Evolutionary conservation across 2,797 vertebrate genomes (phyloP), one percentile per base, ranked within the genome.

Genomic region (Echiichthys vipera): DNA sequence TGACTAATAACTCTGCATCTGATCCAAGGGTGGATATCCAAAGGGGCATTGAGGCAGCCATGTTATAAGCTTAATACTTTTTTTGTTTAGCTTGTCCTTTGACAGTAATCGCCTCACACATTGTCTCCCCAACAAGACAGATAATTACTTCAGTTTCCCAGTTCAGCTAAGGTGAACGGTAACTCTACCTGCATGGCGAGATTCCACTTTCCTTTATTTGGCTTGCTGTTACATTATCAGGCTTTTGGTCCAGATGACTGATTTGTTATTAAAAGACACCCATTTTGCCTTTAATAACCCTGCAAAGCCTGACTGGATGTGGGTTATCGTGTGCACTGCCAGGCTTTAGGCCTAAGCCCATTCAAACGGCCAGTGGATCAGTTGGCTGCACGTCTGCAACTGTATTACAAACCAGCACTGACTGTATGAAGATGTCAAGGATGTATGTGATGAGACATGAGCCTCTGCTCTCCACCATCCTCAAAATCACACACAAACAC

Each of bases 1-100:
- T 91, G 87, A 91, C 84, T 86, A 91, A 90, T 85, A 89, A 80
- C 74, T 79, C 58, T 73, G 77, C 73, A 80, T 84, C 75, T 83
- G 82, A 88, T 89, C 84, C 82, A 84, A 81, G 65, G 63, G 47
- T 83, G 68, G 80, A 80, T 85, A 83, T 84, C 69, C 72, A 77
- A 82, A 74, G 69, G 73, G 67, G 40, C 68, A 74, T 37, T 0
- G 36, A 83, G 53, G 47, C 46, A 67, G 79, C 65, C 71, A 66
- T 64, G 66, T 77, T 67, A 39, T 73, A 67, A 82, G 18, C 61
- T 24, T 51, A 69, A 71, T 45, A 62, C 22, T 63, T 56, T 70
- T 64, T 63, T 75, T 55, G n/a, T 68, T 62, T 18, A 56, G 29
- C 25, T 62, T 51, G 39, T 74, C 49, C 58, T 78, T 57, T 72